Percentiles rank a stretch among this genome's conserved stretches.
Evolutionary conservation across 2,113 vertebrate genomes (phyloP).

Genomic region (Tauraco erythrolophus): DNA sequence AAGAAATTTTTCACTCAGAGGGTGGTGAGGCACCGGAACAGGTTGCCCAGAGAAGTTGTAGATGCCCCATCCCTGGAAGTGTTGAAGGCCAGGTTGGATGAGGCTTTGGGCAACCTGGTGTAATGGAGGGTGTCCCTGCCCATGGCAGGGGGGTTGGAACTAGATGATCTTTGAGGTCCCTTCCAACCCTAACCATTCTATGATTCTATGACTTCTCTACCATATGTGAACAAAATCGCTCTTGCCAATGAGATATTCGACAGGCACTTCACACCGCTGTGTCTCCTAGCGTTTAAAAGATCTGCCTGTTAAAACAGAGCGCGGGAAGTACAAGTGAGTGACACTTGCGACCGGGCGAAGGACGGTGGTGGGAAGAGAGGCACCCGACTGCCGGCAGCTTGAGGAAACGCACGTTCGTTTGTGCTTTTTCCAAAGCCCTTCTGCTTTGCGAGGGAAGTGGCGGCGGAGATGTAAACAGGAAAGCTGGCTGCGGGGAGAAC

Average conservation of each 20-base stretch:
- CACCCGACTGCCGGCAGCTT: neutral
- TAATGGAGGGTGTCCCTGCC: too few species aligned
- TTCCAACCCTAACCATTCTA: too few species aligned
- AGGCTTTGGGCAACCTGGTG: too few species aligned
- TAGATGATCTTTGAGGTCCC: too few species aligned
- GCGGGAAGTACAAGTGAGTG: neutral
- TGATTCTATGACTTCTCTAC: neutral
- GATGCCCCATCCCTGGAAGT: too few species aligned
- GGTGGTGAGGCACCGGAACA: too few species aligned
- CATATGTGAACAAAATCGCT: accelerated
- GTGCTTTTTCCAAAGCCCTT: neutral
- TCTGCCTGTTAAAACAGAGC: neutral
- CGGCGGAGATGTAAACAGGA: slow-evolving; percentile 42
- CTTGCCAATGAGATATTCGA: accelerated
- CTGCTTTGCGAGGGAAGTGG: neutral
- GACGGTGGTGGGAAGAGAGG: neutral
- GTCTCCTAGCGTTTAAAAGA: neutral
- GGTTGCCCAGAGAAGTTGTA: too few species aligned
- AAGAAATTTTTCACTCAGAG: too few species aligned
- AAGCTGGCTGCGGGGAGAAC: neutral
- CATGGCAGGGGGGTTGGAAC: too few species aligned
- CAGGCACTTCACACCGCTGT: accelerated
- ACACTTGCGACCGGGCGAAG: neutral
- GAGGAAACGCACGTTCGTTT: slow-evolving; percentile 35
- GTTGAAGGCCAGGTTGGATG: too few species aligned